Conservation (phyloP, 2,888 invertebrate species). For the Cordilura impudica region DNA sequence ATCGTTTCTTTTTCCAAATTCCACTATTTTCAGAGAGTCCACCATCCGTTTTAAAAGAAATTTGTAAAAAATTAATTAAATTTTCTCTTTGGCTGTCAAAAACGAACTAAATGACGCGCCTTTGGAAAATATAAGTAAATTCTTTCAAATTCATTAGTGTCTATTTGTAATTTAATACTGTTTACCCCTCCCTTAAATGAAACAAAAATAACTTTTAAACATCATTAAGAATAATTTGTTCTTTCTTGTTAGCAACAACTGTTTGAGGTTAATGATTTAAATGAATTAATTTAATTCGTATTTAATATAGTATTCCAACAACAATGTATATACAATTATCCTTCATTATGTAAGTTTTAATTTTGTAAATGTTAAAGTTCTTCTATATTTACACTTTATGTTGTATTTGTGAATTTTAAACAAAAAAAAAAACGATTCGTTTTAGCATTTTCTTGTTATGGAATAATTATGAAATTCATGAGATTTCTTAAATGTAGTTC, state of each 20-base stretch:
- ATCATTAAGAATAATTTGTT: background rate
- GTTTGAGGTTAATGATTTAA: constrained; percentile 33
- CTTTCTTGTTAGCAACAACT: constrained; percentile 6
- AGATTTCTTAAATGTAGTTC: constrained; percentile 28
- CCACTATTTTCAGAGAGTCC: too few relatives aligned
- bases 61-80: too few relatives aligned
- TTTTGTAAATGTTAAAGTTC: constrained; percentile 10
- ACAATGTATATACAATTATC: background rate
- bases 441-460: constrained; percentile 46
- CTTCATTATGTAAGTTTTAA: background rate
- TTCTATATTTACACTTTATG: background rate
- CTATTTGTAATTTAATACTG: too few relatives aligned
- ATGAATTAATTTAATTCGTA: constrained; percentile 22
- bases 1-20: too few relatives aligned
- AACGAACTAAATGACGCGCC: too few relatives aligned
- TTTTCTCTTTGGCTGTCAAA: too few relatives aligned
- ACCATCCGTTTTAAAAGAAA: too few relatives aligned
- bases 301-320: background rate
- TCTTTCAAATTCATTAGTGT: too few relatives aligned
- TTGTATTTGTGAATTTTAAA: background rate
- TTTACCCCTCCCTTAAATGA: too few relatives aligned
- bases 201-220: too few relatives aligned
- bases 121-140: too few relatives aligned
- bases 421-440: constrained; percentile 7
- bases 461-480: constrained; percentile 60